A percentile compares a stretch with the other conserved stretches of the same genome.
phyloP scores from a whole-genome alignment of 2,888 invertebrate genomes.

The Meloe dianella region DNA sequence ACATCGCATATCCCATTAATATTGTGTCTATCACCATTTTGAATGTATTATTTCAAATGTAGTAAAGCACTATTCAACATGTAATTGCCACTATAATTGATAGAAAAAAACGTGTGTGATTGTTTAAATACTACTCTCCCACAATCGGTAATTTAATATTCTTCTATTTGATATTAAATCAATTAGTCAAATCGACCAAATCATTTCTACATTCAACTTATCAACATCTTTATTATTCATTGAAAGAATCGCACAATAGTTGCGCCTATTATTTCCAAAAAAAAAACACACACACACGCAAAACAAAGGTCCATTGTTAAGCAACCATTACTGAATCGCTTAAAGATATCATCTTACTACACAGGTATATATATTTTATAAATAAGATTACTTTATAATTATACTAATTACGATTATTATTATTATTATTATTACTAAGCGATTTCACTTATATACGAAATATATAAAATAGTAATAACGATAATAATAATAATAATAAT shows the following conservation, averaged over 20 bases:
- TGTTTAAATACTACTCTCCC: no score
- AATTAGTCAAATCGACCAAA: background rate
- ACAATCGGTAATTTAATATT: no score
- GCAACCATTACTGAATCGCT: background rate
- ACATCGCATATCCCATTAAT: background rate
- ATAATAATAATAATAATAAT: background rate
- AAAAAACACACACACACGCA: no score
- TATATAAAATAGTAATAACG: background rate
- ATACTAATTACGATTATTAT: background rate
- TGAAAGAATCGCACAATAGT: background rate
- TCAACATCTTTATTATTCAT: background rate
- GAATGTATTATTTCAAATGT: no score
- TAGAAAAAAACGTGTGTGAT: no score
- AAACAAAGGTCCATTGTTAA: constrained; percentile 7
- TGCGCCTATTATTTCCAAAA: background rate
- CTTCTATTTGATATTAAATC: background rate
- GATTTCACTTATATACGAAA: constrained; percentile 1
- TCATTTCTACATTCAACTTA: background rate
- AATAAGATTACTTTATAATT: constrained; percentile 3
- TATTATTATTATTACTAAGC: constrained; percentile 1
- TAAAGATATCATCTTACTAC: background rate
- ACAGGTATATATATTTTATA: no score
- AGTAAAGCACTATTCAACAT: no score
- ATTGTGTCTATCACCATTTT: no score
- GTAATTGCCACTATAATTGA: no score